Percentiles rank a stretch among this genome's conserved stretches.
Evolutionary conservation across 1,140 invertebrate species (phyloP).

Genomic region (Diprion similis): DNA sequence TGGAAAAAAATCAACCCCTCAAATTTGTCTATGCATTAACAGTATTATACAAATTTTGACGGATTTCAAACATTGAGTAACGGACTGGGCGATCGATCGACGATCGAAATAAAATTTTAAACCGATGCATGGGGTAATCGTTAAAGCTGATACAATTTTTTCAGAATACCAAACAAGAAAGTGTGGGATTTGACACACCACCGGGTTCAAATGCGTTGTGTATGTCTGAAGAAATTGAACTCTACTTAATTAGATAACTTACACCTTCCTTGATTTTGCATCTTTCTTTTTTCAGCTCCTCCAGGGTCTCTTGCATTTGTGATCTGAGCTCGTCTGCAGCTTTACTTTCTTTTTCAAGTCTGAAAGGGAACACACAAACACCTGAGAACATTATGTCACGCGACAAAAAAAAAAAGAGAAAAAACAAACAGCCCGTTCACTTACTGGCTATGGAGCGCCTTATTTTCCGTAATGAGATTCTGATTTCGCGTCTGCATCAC

Average conservation of each 20-base stretch:
- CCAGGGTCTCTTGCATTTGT: background rate
- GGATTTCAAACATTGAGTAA: no score
- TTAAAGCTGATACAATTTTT: no score
- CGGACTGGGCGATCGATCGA: no score
- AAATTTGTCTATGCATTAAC: no score
- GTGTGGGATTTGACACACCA: no score
- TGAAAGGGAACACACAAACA: background rate
- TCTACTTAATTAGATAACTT: no score
- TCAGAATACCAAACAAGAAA: no score
- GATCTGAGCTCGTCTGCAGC: background rate
- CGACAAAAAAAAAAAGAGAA: background rate
- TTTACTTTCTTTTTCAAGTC: background rate
- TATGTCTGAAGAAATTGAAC: background rate
- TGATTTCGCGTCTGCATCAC: conserved; percentile 35
- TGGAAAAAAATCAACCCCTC: no score
- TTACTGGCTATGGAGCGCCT: conserved; percentile 9
- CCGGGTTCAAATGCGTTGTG: conserved; percentile 15
- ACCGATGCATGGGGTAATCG: no score
- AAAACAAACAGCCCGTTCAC: conserved; percentile 1
- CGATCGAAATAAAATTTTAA: no score
- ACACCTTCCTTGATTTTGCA: conserved; percentile 6
- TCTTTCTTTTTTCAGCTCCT: conserved; percentile 25
- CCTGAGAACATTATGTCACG: no score
- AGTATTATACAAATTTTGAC: no score
- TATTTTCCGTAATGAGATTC: conserved; percentile 40